Percentiles rank a stretch among this genome's conserved stretches.
Evolutionary conservation across 2,797 vertebrate species (phyloP).

Genomic region (Smutsia temminckii): DNA sequence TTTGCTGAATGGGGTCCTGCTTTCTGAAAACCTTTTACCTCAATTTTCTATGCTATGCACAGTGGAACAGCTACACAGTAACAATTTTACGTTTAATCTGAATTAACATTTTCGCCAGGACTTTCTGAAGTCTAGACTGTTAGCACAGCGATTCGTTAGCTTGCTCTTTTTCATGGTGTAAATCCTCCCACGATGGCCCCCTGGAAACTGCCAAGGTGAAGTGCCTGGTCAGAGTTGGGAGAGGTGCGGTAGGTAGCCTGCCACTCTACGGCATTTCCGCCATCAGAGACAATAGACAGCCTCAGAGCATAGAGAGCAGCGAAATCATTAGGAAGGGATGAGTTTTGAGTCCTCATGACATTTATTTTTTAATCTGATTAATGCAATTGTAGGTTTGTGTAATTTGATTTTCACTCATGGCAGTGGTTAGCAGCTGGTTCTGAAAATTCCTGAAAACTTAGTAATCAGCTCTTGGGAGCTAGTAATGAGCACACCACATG

Average conservation of each 20-base stretch:
- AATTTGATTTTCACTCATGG: neutral
- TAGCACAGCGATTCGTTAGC: neutral
- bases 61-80: neutral
- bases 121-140: neutral
- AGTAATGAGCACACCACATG: fast-evolving
- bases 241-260: fast-evolving
- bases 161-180: neutral
- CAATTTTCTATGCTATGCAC: fast-evolving
- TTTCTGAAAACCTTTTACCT: neutral
- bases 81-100: neutral
- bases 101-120: neutral
- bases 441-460: neutral
- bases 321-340: too few species aligned
- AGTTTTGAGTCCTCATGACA: neutral
- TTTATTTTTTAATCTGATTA: neutral
- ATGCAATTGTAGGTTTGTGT: neutral
- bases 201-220: neutral
- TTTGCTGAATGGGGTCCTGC: neutral
- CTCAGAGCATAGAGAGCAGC: fast-evolving
- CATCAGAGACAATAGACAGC: fast-evolving
- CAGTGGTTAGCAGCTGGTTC: neutral
- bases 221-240: fast-evolving
- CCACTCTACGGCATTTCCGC: fast-evolving
- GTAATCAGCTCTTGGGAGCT: neutral
- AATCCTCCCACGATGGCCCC: neutral